Base-by-base conservation (phyloP, 2,888 invertebrate genomes). In the Melipona beecheii region DNA sequence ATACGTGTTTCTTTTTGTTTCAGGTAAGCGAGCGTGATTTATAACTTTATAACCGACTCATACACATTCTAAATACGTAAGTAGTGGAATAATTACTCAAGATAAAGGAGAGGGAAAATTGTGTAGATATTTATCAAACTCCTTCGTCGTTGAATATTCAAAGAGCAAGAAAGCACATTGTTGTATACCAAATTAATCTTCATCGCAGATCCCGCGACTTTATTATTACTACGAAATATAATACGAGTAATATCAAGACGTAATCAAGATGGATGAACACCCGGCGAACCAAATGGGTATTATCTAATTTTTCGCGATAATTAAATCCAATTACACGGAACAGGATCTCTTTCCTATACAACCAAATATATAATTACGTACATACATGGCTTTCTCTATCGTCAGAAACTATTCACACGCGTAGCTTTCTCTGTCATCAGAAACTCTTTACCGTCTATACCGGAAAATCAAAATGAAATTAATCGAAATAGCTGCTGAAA, bases 11-110 rank as follows among this genome's bases (percentile, higher is more conserved):
- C 70, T 84, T 82, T 89, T 54, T 89, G 89, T 90, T 91, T 36
- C 86, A 90, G 89, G 91, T 91, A 81, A 89, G 91, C 60, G 15
- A 68, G 49, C 15, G 60, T 65, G 65, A 11, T 17, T 54, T 68
- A 49, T 9, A 36, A 0, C 36, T 54, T 50, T 24, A 19, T 56
- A 21, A 64, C 27, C 9, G 5, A 52, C 49, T 17, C 4, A 52
- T 6, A 1, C 17, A 1, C 27, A 60, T 27, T 19, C 5, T 19
- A 17, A 27, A 3, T 68, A 58, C 64, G 84, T 80, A 77, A 83
- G 81, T 79, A 31, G 2, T 36, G 21, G 21, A 19, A 27, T 49
- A 50, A 70, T 60, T 60, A 60, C 19, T 70, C 60, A 24, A 50
- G 11, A n/a, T 6, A 50, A n/a, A 19, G 49, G 17, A 1, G 13